Evolutionary conservation across 1,140 invertebrate genomes (phyloP).

Genomic region (Steinernema feltiae): DNA sequence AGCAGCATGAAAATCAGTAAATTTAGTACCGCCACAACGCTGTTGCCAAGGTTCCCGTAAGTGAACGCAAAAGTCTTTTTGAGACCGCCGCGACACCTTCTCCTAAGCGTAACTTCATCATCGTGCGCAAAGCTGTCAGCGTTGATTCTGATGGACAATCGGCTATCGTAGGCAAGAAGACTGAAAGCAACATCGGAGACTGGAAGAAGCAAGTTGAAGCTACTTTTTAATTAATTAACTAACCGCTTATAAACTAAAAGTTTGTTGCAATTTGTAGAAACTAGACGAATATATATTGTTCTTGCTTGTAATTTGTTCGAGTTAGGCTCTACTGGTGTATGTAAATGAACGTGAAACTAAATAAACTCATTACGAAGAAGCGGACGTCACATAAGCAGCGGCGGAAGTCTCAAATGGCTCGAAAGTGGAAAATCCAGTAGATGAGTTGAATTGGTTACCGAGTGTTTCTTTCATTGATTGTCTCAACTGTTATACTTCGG

Average conservation of each 20-base stretch:
- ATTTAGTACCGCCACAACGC: not conserved
- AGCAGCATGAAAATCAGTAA: not conserved
- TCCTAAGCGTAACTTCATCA: not conserved
- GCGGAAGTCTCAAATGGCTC: no score
- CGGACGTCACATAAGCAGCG: no score
- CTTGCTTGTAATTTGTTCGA: not conserved
- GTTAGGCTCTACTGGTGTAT: not conserved
- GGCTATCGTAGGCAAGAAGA: not conserved
- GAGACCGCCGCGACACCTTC: not conserved
- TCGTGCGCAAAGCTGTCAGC: not conserved
- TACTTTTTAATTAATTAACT: not conserved
- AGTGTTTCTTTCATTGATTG: no score
- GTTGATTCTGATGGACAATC: not conserved
- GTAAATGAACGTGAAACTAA: not conserved
- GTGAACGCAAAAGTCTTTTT: not conserved
- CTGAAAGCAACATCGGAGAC: not conserved
- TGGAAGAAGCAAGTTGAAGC: constrained; percentile 5
- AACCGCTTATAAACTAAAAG: not conserved
- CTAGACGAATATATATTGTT: not conserved
- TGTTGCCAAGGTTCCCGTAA: not conserved
- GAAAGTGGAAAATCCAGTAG: no score
- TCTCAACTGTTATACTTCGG: no score
- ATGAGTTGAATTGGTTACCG: no score
- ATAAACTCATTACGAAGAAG: not conserved
- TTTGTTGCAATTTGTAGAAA: not conserved